Evolutionary conservation across 2,113 vertebrate species (phyloP).

Genomic region (Romanogobio albipinnatus): DNA sequence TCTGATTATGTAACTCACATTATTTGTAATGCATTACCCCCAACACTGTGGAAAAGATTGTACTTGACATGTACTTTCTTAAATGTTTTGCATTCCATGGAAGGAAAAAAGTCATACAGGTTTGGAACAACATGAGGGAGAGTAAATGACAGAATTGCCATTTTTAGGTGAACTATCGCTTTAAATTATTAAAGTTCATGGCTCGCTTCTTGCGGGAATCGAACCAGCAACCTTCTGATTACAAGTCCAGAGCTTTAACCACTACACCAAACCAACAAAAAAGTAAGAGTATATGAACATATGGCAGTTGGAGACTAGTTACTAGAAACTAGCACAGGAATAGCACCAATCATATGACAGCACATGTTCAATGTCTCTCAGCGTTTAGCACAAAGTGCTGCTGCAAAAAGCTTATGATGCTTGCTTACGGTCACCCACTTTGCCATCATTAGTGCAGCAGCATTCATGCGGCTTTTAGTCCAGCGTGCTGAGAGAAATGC

Average conservation of each 20-base stretch:
- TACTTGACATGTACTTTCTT: too few species aligned
- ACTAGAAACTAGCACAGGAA: constrained; percentile 20
- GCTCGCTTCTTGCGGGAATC: not conserved
- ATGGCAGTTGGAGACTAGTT: not conserved
- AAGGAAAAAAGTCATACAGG: not conserved
- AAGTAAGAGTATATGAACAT: not conserved
- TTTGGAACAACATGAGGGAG: not conserved
- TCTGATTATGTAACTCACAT: too few species aligned
- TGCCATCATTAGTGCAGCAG: not conserved
- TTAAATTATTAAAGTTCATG: not conserved
- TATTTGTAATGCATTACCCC: too few species aligned
- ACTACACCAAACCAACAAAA: not conserved
- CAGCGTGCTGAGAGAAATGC: constrained; percentile 20
- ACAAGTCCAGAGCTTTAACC: not conserved
- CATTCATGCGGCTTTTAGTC: not conserved
- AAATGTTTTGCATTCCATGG: too few species aligned
- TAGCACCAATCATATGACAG: constrained; percentile 11
- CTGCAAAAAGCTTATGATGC: constrained; percentile 9
- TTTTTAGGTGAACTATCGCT: not conserved
- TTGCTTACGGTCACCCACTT: not conserved
- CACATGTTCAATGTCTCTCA: not conserved
- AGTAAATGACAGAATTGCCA: not conserved
- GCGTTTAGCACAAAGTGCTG: not conserved
- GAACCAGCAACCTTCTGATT: not conserved
- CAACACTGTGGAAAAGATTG: too few species aligned